Evolutionary conservation across 1,140 invertebrate species (phyloP).

Genomic region (Rhizoglyphus robini): DNA sequence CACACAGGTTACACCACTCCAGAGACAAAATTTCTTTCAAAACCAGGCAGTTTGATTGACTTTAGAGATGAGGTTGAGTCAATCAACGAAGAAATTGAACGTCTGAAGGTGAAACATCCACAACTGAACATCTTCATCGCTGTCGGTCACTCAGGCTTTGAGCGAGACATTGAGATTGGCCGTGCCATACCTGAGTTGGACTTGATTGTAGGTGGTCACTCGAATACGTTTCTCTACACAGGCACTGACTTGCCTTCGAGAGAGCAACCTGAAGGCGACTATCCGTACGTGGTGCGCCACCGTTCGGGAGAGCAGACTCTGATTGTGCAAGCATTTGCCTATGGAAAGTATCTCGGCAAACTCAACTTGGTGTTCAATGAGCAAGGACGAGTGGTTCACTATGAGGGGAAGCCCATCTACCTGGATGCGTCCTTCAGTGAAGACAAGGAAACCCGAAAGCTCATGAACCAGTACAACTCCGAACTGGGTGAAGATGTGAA

Average conservation of each 20-base stretch:
- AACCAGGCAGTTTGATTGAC: constrained; percentile 25
- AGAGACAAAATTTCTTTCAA: constrained; percentile 46
- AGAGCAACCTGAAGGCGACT: constrained; percentile 53
- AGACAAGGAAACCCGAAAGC: constrained; percentile 48
- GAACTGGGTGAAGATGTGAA: constrained; percentile 42
- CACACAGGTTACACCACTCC: constrained; percentile 74
- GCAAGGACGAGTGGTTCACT: constrained; percentile 51
- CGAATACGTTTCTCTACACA: constrained; percentile 65
- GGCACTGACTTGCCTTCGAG: constrained; percentile 42
- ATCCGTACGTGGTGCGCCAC: constrained; percentile 60
- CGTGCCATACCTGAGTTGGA: constrained; percentile 61
- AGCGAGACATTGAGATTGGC: constrained; percentile 60
- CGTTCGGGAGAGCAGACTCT: constrained; percentile 52
- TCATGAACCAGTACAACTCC: constrained; percentile 46
- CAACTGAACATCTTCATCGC: constrained; percentile 66
- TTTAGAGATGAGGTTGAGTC: constrained; percentile 58
- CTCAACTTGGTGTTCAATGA: constrained; percentile 55
- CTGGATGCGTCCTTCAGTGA: constrained; percentile 41
- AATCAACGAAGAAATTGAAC: constrained; percentile 49
- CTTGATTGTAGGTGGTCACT: constrained; percentile 70
- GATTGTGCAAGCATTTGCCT: constrained; percentile 79
- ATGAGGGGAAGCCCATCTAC: constrained; percentile 64
- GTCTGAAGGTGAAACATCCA: constrained; percentile 40
- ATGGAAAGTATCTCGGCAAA: constrained; percentile 77
- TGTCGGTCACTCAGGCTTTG: constrained; percentile 71